phyloP scores from a whole-genome alignment of 2,113 vertebrate species.

The Caretta caretta region DNA sequence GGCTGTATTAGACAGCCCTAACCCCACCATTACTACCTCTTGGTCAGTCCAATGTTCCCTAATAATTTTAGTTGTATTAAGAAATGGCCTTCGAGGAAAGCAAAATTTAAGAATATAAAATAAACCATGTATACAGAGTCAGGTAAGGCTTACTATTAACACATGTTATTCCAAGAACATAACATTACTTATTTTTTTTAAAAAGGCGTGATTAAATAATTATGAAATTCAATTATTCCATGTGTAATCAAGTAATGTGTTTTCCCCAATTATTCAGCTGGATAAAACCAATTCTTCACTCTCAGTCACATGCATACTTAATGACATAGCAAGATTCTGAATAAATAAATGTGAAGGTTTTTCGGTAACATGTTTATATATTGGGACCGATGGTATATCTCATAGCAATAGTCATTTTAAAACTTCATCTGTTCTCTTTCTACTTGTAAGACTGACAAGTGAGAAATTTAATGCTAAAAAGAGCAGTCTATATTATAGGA shows the following conservation, averaged over 20 bases:
- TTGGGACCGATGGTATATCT: neutral
- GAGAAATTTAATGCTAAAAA: neutral
- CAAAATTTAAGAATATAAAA: rapidly evolving
- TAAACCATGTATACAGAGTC: neutral
- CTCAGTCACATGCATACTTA: neutral
- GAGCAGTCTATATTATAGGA: conserved; percentile 13
- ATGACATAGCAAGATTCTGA: neutral
- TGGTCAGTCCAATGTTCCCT: rapidly evolving
- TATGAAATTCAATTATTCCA: neutral
- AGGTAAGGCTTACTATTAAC: neutral
- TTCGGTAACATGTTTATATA: neutral
- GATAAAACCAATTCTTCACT: neutral
- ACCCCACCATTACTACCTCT: neutral
- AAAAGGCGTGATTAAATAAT: neutral
- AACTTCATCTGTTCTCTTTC: neutral
- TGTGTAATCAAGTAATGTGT: neutral
- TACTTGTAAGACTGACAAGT: neutral
- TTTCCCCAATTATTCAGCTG: neutral
- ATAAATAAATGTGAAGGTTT: neutral
- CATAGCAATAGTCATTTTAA: neutral
- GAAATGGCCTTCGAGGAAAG: rapidly evolving
- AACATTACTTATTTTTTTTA: neutral
- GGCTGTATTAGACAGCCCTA: neutral
- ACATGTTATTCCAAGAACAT: neutral
- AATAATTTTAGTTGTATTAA: neutral